Conservation (phyloP, 1,140 invertebrate species). For the Papilio aristodemus region DNA sequence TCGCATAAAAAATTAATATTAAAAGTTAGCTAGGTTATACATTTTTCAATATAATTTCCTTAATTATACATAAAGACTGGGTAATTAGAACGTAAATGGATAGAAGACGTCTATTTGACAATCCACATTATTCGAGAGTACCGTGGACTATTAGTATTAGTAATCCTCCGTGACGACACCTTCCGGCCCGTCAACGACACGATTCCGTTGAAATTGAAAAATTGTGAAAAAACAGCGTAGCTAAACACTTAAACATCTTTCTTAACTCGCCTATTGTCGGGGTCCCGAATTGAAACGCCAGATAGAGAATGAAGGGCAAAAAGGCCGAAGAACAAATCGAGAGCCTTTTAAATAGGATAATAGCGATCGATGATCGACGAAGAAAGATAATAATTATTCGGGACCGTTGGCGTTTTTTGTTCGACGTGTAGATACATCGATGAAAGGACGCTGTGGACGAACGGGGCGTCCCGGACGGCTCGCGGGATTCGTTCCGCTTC, state of each 20-base stretch:
- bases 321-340: constrained; percentile 74
- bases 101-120: constrained; percentile 36
- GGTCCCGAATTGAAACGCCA: constrained; percentile 67
- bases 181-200: constrained; percentile 73
- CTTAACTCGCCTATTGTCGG: constrained; percentile 76
- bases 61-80: neutral
- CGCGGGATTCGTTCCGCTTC: constrained; percentile 74
- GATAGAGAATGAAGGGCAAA: constrained; percentile 64
- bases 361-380: constrained; percentile 77
- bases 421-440: constrained; percentile 54
- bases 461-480: constrained; percentile 65
- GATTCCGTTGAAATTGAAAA: constrained; percentile 77
- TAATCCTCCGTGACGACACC: constrained; percentile 75
- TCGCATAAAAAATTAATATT: too few relatives aligned
- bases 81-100: neutral
- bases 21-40: too few relatives aligned
- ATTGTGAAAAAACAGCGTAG: constrained; percentile 78
- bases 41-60: too few relatives aligned
- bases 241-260: constrained; percentile 80
- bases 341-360: constrained; percentile 79
- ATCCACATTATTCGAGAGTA: constrained; percentile 44
- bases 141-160: constrained; percentile 59
- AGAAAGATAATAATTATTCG: constrained; percentile 77
- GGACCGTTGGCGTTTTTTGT: constrained; percentile 69
- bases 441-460: constrained; percentile 58